Evolutionary conservation across 2,888 invertebrate species (phyloP), one percentile per base, ranked within the genome.

Genomic region (Sinelater perroti): DNA sequence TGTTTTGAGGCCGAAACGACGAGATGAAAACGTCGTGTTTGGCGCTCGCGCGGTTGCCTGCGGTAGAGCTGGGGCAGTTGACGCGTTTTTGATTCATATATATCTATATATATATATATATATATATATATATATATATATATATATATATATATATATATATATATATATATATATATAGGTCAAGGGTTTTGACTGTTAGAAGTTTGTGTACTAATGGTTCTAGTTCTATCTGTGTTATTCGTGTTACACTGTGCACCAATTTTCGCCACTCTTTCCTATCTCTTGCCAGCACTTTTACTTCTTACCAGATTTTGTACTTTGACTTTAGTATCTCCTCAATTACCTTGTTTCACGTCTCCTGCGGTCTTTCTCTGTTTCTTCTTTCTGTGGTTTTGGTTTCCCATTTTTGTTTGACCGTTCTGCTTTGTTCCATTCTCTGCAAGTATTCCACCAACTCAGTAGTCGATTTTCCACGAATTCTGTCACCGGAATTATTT

Each of bases 201-300:
- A n/a, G n/a, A n/a, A n/a, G n/a, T n/a, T n/a, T n/a, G n/a, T n/a
- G n/a, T n/a, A n/a, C n/a, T n/a, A n/a, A n/a, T n/a, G n/a, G n/a
- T n/a, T n/a, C n/a, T n/a, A n/a, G n/a, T n/a, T n/a, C n/a, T n/a
- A n/a, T n/a, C n/a, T n/a, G n/a, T n/a, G n/a, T n/a, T n/a, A n/a
- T n/a, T n/a, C n/a, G n/a, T n/a, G n/a, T n/a, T 30, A 30, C 30
- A 30, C 30, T 30, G n/a, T 30, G n/a, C 8, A 30, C 30, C 10
- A 30, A 30, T 30, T 30, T 30, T 10, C 8, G 11, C 33, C 13
- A 13, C 11, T 30, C 11, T 11, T 33, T 33, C 3, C 2, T 10
- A 13, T 33, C 14, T 13, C 14, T 33, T 33, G 33, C 33, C 8
- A 33, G 5, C 2, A 33, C 16, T 11, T 33, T 33, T 33, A 16